phyloP scores from a whole-genome alignment of 2,113 vertebrate genomes.

The Gavialis gangeticus region DNA sequence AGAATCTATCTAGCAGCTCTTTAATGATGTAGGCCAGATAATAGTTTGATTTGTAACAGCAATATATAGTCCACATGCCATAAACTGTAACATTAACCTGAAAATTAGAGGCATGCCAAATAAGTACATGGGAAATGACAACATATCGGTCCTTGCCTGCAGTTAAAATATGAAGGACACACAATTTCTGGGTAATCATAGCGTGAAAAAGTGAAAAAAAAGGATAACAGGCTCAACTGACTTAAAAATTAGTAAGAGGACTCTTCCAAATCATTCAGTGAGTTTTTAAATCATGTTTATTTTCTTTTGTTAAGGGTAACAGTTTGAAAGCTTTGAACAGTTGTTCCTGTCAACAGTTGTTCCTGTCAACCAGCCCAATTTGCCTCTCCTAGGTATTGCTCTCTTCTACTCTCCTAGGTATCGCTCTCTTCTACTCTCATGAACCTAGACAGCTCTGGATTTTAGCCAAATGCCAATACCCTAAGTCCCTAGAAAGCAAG shows the following conservation, averaged over 20 bases:
- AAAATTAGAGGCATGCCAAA: neutral
- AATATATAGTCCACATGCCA: neutral
- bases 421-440: neutral
- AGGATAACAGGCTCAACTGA: neutral
- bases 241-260: neutral
- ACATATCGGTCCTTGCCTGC: neutral
- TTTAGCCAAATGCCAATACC: neutral
- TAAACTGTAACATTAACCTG: neutral
- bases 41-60: neutral
- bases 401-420: neutral
- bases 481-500: neutral
- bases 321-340: neutral
- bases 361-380: neutral
- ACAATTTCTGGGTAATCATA: neutral
- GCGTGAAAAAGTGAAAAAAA: neutral
- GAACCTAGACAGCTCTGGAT: neutral
- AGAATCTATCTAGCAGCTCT: neutral
- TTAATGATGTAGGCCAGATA: neutral
- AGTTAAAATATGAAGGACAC: neutral
- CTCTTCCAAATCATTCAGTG: neutral
- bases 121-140: neutral
- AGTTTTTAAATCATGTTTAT: neutral
- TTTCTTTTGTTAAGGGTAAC: neutral
- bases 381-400: neutral
- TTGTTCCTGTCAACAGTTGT: neutral